Conservation (phyloP, 2,888 invertebrate species). For the Dendrolimus houi region DNA sequence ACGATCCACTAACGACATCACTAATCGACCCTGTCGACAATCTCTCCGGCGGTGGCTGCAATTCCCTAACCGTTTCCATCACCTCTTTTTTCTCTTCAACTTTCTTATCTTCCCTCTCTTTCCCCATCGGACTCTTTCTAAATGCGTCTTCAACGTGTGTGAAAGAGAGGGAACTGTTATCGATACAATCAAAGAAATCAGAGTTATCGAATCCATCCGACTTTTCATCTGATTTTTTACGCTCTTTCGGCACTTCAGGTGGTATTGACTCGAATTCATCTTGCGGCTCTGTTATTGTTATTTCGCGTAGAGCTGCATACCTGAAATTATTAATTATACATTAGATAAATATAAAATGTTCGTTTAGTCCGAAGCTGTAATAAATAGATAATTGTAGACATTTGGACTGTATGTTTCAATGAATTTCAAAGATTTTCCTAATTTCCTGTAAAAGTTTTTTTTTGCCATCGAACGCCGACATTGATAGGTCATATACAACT, state of each 20-base stretch:
- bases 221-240: conserved; percentile 70
- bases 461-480: too few species aligned
- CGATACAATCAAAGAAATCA: conserved; percentile 71
- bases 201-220: conserved; percentile 72
- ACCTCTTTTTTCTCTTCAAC: conserved; percentile 35
- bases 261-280: conserved; percentile 72
- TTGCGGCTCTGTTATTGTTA: conserved; percentile 79
- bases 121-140: conserved; percentile 60
- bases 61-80: conserved; percentile 24
- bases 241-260: conserved; percentile 62
- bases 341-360: too few species aligned
- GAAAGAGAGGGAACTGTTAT: conserved; percentile 67
- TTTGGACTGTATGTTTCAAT: too few species aligned
- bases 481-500: too few species aligned
- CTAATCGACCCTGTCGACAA: conserved; percentile 79
- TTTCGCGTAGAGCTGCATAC: conserved; percentile 88
- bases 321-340: conserved; percentile 8
- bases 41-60: conserved; percentile 64
- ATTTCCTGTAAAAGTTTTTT: too few species aligned
- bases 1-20: conserved; percentile 79
- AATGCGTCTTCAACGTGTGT: conserved; percentile 70
- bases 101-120: conserved; percentile 53
- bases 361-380: too few species aligned
- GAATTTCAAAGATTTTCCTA: too few species aligned
- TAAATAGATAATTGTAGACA: too few species aligned